These are phyloP conservation scores for Cossypha caffra DNA, from an alignment of 2,797 vertebrate species.

Conservation along the genomic window DNA sequence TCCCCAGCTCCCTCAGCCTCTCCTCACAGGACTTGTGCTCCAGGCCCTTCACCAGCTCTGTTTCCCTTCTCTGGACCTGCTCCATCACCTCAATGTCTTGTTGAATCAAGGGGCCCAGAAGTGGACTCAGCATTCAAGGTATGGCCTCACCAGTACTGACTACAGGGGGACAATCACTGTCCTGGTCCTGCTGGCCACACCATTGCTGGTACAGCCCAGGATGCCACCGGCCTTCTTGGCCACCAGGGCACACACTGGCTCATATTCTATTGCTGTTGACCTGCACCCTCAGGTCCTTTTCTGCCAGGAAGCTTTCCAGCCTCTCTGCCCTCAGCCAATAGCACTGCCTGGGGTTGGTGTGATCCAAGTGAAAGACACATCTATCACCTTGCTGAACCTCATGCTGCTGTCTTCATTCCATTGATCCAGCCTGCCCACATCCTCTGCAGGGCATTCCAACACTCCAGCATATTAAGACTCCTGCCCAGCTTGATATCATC, in stretches of 20 bases:
- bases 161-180: accelerated
- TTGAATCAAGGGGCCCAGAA: background rate
- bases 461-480: background rate
- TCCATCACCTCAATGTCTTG: background rate
- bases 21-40: background rate
- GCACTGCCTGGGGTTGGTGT: too few relatives aligned
- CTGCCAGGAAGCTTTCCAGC: background rate
- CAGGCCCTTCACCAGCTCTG: accelerated
- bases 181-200: background rate
- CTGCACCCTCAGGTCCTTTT: background rate
- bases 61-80: accelerated
- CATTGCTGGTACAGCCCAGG: accelerated
- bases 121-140: accelerated
- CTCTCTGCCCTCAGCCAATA: background rate
- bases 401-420: background rate
- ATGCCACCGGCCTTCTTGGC: background rate
- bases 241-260: too few relatives aligned
- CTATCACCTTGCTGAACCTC: background rate
- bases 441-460: background rate
- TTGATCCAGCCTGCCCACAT: background rate
- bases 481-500: background rate
- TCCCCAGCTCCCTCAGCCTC: accelerated
- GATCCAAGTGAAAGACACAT: too few relatives aligned
- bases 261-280: accelerated
- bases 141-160: accelerated